These are phyloP conservation scores for Pseudochirops cupreus DNA, from an alignment of 2,797 vertebrate genomes.

Conservation along the genomic window DNA sequence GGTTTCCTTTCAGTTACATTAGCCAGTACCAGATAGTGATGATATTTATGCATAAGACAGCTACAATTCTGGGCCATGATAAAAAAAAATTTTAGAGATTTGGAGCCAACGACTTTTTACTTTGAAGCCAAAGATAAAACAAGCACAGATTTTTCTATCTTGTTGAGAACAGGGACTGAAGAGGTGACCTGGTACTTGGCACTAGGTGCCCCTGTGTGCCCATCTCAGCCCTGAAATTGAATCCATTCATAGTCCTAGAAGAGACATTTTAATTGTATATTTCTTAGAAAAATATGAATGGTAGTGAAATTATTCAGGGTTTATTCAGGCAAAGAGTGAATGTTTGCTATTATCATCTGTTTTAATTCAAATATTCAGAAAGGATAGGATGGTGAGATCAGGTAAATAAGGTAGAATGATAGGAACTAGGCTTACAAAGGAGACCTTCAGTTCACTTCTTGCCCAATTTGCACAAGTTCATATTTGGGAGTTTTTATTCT, in stretches of 20 bases:
- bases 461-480: background rate
- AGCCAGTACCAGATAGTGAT: conserved; percentile 39
- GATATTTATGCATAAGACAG: conserved; percentile 52
- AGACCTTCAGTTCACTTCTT: background rate
- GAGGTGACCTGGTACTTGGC: conserved; percentile 11
- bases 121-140: conserved; percentile 59
- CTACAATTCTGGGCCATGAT: conserved; percentile 40
- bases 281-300: background rate
- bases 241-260: background rate
- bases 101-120: conserved; percentile 58
- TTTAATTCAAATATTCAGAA: conserved; percentile 20
- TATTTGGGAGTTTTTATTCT: conserved; percentile 1
- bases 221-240: background rate
- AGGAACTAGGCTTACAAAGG: background rate
- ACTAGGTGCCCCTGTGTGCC: background rate
- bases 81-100: conserved; percentile 46
- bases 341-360: conserved; percentile 1
- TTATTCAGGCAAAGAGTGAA: background rate
- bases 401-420: background rate
- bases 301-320: background rate
- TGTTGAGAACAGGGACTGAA: background rate
- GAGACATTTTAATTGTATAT: background rate
- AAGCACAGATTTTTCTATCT: conserved; percentile 49
- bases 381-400: background rate
- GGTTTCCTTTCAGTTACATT: conserved; percentile 53